Percentiles rank a stretch among this genome's conserved stretches.
phyloP scores from a whole-genome alignment of 1,140 invertebrate genomes.

The Philotrypesis tridentata region DNA sequence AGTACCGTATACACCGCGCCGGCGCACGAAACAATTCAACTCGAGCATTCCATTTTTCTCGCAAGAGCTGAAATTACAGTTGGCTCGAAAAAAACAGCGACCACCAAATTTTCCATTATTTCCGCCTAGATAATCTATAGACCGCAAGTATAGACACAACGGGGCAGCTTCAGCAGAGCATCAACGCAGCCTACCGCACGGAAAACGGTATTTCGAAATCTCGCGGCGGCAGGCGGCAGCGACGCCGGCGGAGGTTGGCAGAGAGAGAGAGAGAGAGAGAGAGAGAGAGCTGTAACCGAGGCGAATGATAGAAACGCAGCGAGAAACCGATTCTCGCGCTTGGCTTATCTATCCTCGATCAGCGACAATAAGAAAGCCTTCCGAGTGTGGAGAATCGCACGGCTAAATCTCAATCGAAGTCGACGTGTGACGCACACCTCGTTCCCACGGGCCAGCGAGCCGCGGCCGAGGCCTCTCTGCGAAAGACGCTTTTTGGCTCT shows the following conservation, averaged over 20 bases:
- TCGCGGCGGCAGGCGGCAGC: not conserved
- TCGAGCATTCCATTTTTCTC: no score
- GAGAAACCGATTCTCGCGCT: conserved; percentile 1
- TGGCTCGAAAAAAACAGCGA: not conserved
- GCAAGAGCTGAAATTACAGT: no score
- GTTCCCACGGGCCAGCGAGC: conserved; percentile 16
- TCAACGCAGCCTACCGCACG: no score
- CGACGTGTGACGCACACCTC: not conserved
- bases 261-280: not conserved
- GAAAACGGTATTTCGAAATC: not conserved
- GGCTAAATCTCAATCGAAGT: conserved; percentile 23
- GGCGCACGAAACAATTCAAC: no score
- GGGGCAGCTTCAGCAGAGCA: not conserved
- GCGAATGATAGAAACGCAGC: not conserved
- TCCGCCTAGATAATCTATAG: not conserved
- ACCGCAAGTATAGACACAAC: not conserved
- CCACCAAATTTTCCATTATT: not conserved
- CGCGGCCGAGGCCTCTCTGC: not conserved
- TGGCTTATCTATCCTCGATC: not conserved
- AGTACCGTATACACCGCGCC: not conserved
- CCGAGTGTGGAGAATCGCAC: conserved; percentile 4
- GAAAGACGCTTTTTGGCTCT: not conserved
- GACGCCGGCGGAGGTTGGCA: no score
- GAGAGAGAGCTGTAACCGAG: not conserved
- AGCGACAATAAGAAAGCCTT: not conserved